Conservation (phyloP, 2,797 vertebrate genomes). For the Tadarida brasiliensis region DNA sequence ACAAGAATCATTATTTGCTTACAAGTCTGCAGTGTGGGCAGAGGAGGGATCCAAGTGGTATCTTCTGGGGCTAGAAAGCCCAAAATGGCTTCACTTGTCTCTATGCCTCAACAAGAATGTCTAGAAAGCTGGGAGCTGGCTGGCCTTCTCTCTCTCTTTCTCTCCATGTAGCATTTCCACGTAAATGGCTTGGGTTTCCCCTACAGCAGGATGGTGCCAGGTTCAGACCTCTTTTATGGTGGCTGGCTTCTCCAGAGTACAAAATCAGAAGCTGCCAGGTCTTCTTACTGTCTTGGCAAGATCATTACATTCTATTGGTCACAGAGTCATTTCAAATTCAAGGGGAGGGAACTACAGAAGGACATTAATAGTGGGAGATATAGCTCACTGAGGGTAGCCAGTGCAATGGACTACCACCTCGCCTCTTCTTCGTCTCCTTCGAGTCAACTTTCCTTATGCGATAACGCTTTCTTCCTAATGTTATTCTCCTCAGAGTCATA, state of each 20-base stretch:
- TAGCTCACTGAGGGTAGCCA: neutral
- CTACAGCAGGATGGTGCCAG: neutral
- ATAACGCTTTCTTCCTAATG: neutral
- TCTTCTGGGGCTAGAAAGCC: neutral
- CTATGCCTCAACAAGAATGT: neutral
- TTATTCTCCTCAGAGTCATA: neutral
- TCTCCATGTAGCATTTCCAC: neutral
- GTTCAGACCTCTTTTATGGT: neutral
- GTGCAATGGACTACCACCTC: neutral
- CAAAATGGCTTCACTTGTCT: neutral
- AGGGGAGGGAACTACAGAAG: neutral
- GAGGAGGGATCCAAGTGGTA: neutral
- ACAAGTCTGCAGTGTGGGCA: neutral
- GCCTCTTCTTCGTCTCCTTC: neutral
- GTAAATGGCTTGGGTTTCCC: neutral
- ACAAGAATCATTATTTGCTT: neutral
- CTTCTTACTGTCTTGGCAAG: slow-evolving; percentile 32
- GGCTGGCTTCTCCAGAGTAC: neutral
- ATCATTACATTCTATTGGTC: neutral
- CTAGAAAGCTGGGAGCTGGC: neutral
- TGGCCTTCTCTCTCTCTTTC: neutral
- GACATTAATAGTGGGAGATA: neutral
- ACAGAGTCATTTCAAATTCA: neutral
- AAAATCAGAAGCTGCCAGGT: neutral
- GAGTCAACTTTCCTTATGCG: neutral